Evolutionary conservation across 2,888 invertebrate genomes (phyloP).

Genomic region (Strigamia transsilvanica): DNA sequence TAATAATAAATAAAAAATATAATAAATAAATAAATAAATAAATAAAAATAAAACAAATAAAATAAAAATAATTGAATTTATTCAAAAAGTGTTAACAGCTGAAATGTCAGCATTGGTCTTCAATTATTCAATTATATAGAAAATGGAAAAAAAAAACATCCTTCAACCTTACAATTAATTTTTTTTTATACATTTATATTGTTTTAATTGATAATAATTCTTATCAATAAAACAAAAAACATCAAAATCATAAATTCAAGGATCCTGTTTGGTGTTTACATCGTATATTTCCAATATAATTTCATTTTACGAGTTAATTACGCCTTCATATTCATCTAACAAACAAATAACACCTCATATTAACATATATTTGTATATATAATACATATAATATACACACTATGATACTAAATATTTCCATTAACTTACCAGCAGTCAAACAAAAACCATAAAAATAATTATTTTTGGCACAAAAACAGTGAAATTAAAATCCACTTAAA

Average conservation of each 20-base stretch:
- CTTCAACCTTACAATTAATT: not conserved
- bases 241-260: not conserved
- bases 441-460: not conserved
- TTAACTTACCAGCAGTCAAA: not conserved
- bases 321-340: not conserved
- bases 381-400: not conserved
- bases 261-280: not conserved
- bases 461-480: conserved; percentile 42
- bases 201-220: not conserved
- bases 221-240: not conserved
- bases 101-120: not conserved
- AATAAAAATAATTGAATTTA: conserved; percentile 1
- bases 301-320: not conserved
- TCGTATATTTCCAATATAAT: not conserved
- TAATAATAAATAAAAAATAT: not conserved
- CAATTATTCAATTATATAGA: not conserved
- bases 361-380: not conserved
- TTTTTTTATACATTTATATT: not conserved
- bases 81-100: not conserved
- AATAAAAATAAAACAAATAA: not conserved
- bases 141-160: not conserved
- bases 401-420: not conserved
- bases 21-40: no score
- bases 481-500: conserved; percentile 18
- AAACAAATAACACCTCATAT: not conserved